Conservation (phyloP, 2,888 invertebrate genomes). For the Mesochorus sp. region DNA sequence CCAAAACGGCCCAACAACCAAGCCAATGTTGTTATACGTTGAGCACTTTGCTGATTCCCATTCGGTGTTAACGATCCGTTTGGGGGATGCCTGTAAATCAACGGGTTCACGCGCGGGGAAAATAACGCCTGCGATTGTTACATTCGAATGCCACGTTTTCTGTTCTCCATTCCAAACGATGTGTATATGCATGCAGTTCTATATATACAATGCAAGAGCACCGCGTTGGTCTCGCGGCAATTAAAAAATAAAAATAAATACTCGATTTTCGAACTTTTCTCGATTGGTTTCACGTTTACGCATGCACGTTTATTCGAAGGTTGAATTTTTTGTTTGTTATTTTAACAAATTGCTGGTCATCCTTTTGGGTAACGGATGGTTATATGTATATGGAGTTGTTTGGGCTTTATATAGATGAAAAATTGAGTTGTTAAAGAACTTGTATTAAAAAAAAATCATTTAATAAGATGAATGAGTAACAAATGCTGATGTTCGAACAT, state of each 20-base stretch:
- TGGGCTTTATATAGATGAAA: too few species aligned
- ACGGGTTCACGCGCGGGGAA: constrained; percentile 46
- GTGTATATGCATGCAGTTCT: background rate
- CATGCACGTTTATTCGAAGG: background rate
- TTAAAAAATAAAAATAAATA: too few species aligned
- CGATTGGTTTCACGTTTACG: constrained; percentile 45
- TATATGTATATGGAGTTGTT: too few species aligned
- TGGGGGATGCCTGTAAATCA: constrained; percentile 59
- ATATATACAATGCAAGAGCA: constrained; percentile 17
- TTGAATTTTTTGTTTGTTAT: background rate
- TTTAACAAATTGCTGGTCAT: constrained; percentile 2
- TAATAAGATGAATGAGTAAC: too few species aligned
- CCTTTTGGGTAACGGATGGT: constrained; percentile 20
- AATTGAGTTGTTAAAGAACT: too few species aligned
- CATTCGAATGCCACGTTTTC: background rate
- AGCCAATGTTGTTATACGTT: constrained; percentile 59
- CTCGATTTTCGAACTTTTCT: constrained; percentile 53
- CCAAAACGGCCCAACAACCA: constrained; percentile 46
- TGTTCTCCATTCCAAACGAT: constrained; percentile 24
- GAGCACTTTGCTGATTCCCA: constrained; percentile 63
- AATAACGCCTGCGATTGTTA: constrained; percentile 27
- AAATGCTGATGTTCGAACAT: too few species aligned
- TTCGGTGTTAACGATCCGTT: constrained; percentile 62
- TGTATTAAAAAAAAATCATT: too few species aligned
- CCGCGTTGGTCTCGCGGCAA: constrained; percentile 32